A percentile compares a stretch with the other conserved stretches of the same genome.
Conservation (phyloP, 2,113 vertebrate genomes). For the Coregonus clupeaformis region DNA sequence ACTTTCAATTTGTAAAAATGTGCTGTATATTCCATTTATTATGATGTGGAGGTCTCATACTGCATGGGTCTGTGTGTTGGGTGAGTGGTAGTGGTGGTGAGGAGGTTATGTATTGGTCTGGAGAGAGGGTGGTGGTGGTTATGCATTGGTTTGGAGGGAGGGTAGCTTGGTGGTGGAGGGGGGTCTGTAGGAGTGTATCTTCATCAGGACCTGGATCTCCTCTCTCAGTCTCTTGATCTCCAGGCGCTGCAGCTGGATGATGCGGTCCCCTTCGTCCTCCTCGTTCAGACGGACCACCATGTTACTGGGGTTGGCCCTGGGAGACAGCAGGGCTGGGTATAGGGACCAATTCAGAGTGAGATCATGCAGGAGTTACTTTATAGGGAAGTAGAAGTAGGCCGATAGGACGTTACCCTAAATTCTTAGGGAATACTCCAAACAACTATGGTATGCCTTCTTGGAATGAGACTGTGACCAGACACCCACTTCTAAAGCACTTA, state of each 20-base stretch:
- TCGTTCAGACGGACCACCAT: conserved; percentile 61
- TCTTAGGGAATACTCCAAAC: background rate
- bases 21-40: background rate
- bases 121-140: conserved; percentile 48
- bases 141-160: background rate
- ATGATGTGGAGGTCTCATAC: background rate
- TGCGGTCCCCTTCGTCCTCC: conserved; percentile 70
- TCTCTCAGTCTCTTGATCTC: conserved; percentile 76
- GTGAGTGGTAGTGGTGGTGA: background rate
- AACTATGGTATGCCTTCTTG: too few species aligned
- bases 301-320: background rate
- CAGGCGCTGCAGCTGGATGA: conserved; percentile 75
- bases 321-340: background rate
- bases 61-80: background rate
- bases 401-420: too few species aligned
- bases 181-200: conserved; percentile 57
- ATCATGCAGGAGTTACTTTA: too few species aligned
- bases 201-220: conserved; percentile 47
- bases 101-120: conserved; percentile 12
- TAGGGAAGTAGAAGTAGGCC: too few species aligned
- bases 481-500: too few species aligned
- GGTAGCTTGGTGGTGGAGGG: conserved; percentile 44
- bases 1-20: background rate
- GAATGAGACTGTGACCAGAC: conserved; percentile 12
- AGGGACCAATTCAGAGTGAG: too few species aligned